Base-by-base conservation (phyloP, 2,113 vertebrate species). In the Ictidomys tridecemlineatus region DNA sequence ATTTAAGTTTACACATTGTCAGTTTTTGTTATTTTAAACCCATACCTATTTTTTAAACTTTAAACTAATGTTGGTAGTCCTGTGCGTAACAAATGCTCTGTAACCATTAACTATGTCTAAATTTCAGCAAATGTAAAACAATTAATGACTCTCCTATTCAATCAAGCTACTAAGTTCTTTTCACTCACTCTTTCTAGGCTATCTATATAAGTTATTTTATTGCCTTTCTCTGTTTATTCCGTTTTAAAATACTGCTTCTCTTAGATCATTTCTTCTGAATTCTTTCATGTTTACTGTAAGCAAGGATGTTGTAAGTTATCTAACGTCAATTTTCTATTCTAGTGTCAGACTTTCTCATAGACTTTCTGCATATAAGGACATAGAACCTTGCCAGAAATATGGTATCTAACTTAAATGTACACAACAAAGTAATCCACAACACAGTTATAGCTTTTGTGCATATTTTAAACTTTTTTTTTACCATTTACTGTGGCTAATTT, bases 191-290 rank as follows among this genome's bases (percentile, higher is more conserved):
- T 45, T n/a, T 74, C 26, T 39, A 93, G 34, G 11, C 13, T 45
- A 37, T 34, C 14, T 69, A 8, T 42, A 13, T 39, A 77, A 65
- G 4, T 76, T 90, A 1, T 45, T 22, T 77, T 32, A 42, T 11
- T 82, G 22, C 16, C 32, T 91, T 28, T 94, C 72, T 79, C 39
- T 88, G 1, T 61, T 78, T 80, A 51, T 76, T 92, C 16, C 17
- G 77, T 77, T 20, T 91, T 51, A 79, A 93, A 93, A 85, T 77
- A 20, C 32, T 80, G 22, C 56, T 95, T 91, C 63, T 96, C 5
- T 53, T 74, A 4, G 17, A 61, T n/a, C 13, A 91, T 76, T 73
- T 12, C 10, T 85, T 65, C 10, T 65, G 48, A 10, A 73, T 67
- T 20, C 8, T 86, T 89, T 61, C 32, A 18, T 13, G 78, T 86